These are phyloP conservation scores for Cyclopterus lumpus DNA, from an alignment of 2,797 vertebrate genomes.

Conservation along the genomic window DNA sequence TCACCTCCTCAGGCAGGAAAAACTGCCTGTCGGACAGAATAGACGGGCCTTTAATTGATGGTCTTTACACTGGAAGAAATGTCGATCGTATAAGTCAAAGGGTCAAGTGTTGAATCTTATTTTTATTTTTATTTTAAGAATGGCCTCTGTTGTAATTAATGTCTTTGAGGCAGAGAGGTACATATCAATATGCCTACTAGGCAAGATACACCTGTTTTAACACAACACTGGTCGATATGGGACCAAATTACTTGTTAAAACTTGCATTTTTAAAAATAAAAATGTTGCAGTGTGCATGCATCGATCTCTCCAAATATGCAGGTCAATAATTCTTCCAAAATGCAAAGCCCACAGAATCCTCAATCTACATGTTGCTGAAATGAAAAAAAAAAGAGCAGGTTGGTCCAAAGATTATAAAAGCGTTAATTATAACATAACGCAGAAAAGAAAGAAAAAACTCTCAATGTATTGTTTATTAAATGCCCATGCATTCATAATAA, in stretches of 20 bases:
- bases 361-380: not conserved
- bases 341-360: not conserved
- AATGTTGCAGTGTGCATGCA: conserved; percentile 6
- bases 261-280: not conserved
- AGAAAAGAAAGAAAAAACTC: not conserved
- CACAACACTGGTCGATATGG: not conserved
- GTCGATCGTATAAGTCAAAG: not conserved
- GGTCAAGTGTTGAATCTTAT: not conserved
- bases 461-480: not conserved
- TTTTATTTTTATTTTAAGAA: not conserved
- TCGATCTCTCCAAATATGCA: not conserved
- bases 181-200: not conserved
- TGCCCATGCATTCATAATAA: not conserved
- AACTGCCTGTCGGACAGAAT: conserved; percentile 2
- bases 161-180: not conserved
- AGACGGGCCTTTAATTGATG: conserved; percentile 36
- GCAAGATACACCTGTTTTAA: not conserved
- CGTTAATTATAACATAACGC: not conserved
- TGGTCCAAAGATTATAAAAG: not conserved
- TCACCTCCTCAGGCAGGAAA: conserved; percentile 42
- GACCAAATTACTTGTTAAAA: not conserved
- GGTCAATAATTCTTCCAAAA: not conserved
- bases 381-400: not conserved
- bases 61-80: conserved; percentile 24
- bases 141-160: not conserved